phyloP scores from a whole-genome alignment of 1,140 invertebrate species.

The Tribolium madens region DNA sequence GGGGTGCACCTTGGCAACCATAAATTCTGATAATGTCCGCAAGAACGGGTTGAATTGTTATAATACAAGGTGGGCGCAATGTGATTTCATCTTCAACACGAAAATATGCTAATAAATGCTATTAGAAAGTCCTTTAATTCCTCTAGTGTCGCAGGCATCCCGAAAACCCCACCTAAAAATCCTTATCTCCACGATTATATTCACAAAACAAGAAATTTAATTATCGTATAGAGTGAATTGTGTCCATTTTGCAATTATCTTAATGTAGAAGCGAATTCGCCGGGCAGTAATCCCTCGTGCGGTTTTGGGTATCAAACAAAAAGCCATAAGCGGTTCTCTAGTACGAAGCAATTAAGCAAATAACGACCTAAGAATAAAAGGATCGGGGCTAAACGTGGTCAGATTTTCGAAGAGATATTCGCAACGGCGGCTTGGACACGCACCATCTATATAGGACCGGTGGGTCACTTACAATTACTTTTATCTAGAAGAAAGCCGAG shows the following conservation, averaged over 20 bases:
- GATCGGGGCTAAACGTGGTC: conserved; percentile 42
- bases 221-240: conserved; percentile 36
- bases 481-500: not conserved
- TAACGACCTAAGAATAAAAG: conserved; percentile 41
- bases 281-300: conserved; percentile 35
- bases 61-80: conserved; percentile 33
- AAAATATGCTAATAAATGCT: conserved; percentile 31
- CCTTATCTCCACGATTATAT: conserved; percentile 24
- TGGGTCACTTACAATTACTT: conserved; percentile 32
- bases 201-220: conserved; percentile 38
- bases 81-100: conserved; percentile 31
- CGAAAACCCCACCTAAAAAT: not conserved
- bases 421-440: conserved; percentile 2
- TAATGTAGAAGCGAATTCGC: conserved; percentile 41
- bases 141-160: not conserved
- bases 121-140: conserved; percentile 8
- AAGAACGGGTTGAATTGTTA: conserved; percentile 35
- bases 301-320: conserved; percentile 46
- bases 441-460: conserved; percentile 37
- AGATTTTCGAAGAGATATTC: conserved; percentile 38
- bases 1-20: conserved; percentile 8
- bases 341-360: conserved; percentile 44
- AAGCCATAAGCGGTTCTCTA: conserved; percentile 41
- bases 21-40: conserved; percentile 21
- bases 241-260: conserved; percentile 45